A percentile compares a stretch with the other conserved stretches of the same genome.
These are phyloP conservation scores for Zaprionus lineosus DNA, from an alignment of 2,888 invertebrate species.

Conservation along the genomic window DNA sequence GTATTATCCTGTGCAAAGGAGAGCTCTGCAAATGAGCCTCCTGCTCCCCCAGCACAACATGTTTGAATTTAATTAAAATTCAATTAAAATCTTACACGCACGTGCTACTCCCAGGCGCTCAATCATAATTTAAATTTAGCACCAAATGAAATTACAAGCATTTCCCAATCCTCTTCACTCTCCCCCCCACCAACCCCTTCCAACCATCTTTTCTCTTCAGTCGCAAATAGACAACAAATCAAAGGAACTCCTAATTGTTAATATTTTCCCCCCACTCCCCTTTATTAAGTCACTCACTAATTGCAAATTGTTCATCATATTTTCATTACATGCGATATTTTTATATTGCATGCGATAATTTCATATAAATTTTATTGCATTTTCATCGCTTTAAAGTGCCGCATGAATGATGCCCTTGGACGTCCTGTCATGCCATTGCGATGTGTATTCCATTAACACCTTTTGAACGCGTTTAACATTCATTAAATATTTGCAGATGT, in stretches of 20 bases:
- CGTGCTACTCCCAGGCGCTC: conserved; percentile 33
- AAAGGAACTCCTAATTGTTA: conserved; percentile 28
- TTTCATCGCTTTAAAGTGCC: too few species aligned
- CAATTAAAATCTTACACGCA: conserved; percentile 46
- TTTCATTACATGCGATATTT: too few species aligned
- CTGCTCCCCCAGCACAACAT: conserved; percentile 1
- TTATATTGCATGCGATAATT: too few species aligned
- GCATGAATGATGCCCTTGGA: too few species aligned
- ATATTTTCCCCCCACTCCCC: conserved; percentile 1
- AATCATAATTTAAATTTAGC: conserved; percentile 56
- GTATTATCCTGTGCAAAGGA: background rate
- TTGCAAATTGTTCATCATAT: conserved; percentile 50
- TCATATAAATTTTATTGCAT: conserved; percentile 11
- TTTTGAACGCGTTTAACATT: conserved; percentile 10
- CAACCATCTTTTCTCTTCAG: too few species aligned
- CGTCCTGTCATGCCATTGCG: background rate
- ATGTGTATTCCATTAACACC: conserved; percentile 40
- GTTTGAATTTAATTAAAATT: conserved; percentile 55
- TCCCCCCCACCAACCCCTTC: background rate
- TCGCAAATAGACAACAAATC: conserved; percentile 6
- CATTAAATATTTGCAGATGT: conserved; percentile 39
- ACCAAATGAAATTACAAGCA: conserved; percentile 39
- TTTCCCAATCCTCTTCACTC: too few species aligned
- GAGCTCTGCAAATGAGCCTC: background rate
- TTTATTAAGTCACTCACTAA: conserved; percentile 42